Evolutionary conservation across 2,797 vertebrate genomes (phyloP).

Genomic region (Cottoperca gobio): DNA sequence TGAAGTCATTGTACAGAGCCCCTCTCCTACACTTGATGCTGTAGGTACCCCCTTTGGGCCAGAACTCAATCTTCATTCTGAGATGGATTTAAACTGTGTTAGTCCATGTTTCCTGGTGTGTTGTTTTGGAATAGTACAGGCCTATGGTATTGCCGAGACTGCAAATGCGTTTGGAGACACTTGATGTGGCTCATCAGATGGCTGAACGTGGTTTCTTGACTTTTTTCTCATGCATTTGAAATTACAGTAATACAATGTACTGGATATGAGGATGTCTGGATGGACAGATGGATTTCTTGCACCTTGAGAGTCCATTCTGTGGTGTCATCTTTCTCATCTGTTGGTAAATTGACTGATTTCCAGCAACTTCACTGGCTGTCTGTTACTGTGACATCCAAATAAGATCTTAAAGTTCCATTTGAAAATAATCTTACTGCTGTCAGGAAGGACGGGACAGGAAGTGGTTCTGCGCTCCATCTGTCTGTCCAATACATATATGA

Average conservation of each 20-base stretch:
- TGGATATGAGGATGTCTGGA: neutral
- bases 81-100: neutral
- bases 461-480: neutral
- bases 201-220: neutral
- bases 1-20: conserved; percentile 5
- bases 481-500: neutral
- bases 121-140: neutral
- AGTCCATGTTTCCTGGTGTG: neutral
- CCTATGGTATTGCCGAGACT: neutral
- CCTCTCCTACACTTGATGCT: neutral
- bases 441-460: conserved; percentile 17
- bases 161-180: neutral
- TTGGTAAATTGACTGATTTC: conserved; percentile 42
- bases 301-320: conserved; percentile 2
- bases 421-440: conserved; percentile 22
- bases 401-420: conserved; percentile 43
- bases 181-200: neutral
- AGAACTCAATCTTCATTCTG: neutral
- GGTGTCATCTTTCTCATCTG: conserved; percentile 17
- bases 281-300: conserved; percentile 3
- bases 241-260: conserved; percentile 12
- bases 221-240: conserved; percentile 8
- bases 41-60: neutral
- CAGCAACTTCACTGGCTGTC: conserved; percentile 30
- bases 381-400: conserved; percentile 35